phyloP scores from a whole-genome alignment of 2,113 vertebrate species.

The Stigmatopora argus region DNA sequence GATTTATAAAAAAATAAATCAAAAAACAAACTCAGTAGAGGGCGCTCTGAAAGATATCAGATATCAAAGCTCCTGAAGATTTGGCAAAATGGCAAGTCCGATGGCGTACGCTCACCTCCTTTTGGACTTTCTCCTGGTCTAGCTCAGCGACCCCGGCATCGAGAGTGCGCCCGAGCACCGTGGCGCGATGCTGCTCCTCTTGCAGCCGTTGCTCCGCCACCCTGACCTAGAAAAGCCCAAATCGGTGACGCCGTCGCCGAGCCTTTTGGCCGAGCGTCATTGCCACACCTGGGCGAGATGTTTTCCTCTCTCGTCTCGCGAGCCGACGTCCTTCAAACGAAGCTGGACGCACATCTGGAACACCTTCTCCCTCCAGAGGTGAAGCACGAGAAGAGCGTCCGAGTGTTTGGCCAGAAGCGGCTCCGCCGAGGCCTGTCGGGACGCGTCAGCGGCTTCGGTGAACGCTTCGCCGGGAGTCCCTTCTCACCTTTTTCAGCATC shows the following conservation, averaged over 20 bases:
- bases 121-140: constrained; percentile 73
- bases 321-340: constrained; percentile 65
- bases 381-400: constrained; percentile 55
- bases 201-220: constrained; percentile 60
- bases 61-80: too few relatives aligned
- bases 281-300: constrained; percentile 55
- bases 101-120: constrained; percentile 66
- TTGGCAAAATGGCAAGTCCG: too few relatives aligned
- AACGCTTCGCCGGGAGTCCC: background rate
- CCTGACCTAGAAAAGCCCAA: constrained; percentile 39
- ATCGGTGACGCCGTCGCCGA: background rate
- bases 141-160: constrained; percentile 77
- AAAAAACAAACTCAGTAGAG: too few relatives aligned
- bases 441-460: background rate
- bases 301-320: constrained; percentile 49
- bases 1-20: too few relatives aligned
- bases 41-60: too few relatives aligned
- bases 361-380: constrained; percentile 74
- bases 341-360: constrained; percentile 71
- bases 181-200: constrained; percentile 63
- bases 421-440: constrained; percentile 40
- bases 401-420: constrained; percentile 38
- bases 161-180: constrained; percentile 71
- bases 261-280: background rate
- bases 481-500: constrained; percentile 55